Percentiles rank a stretch among this genome's conserved stretches.
Evolutionary conservation across 2,888 invertebrate genomes (phyloP).

Genomic region (Parochlus steinenii): DNA sequence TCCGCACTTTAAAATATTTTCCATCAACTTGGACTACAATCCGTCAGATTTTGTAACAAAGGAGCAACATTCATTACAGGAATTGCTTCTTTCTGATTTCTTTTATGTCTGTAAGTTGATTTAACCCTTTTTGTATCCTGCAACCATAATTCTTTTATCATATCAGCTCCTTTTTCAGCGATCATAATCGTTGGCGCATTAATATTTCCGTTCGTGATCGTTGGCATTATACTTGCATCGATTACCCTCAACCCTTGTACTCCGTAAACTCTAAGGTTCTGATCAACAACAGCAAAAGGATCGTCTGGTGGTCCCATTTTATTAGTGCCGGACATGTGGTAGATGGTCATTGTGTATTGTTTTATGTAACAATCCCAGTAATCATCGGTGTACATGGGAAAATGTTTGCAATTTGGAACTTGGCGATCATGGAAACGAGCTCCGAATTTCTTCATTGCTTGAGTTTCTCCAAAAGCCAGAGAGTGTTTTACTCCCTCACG

Average conservation of each 20-base stretch:
- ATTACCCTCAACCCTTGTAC: slow-evolving; percentile 63
- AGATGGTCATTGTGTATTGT: slow-evolving; percentile 77
- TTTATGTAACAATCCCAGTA: slow-evolving; percentile 74
- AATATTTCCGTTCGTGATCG: slow-evolving; percentile 72
- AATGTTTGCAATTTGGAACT: slow-evolving; percentile 66
- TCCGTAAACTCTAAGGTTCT: slow-evolving; percentile 58
- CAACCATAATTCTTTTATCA: slow-evolving; percentile 58
- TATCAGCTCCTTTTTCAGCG: slow-evolving; percentile 68
- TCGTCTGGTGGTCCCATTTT: slow-evolving; percentile 70
- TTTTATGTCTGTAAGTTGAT: slow-evolving; percentile 13
- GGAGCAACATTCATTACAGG: slow-evolving; percentile 9
- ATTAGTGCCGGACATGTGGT: slow-evolving; percentile 67
- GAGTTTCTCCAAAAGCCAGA: slow-evolving; percentile 61
- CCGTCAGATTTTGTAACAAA: slow-evolving; percentile 2
- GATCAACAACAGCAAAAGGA: slow-evolving; percentile 67
- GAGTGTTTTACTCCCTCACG: slow-evolving; percentile 78
- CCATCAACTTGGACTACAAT: slow-evolving; percentile 5
- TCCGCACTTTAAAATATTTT: too few relatives aligned
- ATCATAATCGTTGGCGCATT: slow-evolving; percentile 82
- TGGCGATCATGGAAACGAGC: slow-evolving; percentile 57
- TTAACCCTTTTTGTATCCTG: slow-evolving; percentile 17
- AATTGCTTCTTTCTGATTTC: too few relatives aligned
- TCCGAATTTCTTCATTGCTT: slow-evolving; percentile 62
- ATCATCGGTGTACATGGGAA: slow-evolving; percentile 60
- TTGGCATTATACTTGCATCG: slow-evolving; percentile 79